Conservation (phyloP, 2,888 invertebrate species). For the Unio pictorum region DNA sequence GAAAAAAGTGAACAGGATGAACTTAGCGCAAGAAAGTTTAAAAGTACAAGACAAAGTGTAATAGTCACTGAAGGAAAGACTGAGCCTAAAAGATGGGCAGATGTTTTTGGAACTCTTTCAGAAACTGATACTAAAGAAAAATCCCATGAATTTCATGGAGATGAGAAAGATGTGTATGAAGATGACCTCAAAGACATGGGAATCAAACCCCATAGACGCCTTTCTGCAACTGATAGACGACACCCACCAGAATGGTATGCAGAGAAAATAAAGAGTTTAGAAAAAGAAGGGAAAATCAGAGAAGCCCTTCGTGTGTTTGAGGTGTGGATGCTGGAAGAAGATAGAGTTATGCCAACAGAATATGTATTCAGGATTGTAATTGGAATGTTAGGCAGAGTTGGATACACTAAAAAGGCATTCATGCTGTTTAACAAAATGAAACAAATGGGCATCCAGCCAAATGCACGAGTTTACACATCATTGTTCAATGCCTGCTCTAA, state of each 20-base stretch:
- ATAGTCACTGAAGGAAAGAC: too few species aligned
- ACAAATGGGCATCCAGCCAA: conserved; percentile 79
- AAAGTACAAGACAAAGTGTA: too few species aligned
- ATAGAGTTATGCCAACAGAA: conserved; percentile 83
- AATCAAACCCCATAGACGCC: conserved; percentile 27
- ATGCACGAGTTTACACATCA: conserved; percentile 85
- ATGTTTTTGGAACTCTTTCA: too few species aligned
- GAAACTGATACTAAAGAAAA: too few species aligned
- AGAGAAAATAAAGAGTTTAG: conserved; percentile 50
- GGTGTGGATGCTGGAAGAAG: conserved; percentile 81
- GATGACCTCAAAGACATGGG: conserved; percentile 2
- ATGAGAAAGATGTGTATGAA: conserved; percentile 2
- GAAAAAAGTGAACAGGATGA: too few species aligned
- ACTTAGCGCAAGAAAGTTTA: too few species aligned
- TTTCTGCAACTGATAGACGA: conserved; percentile 30
- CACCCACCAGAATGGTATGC: conserved; percentile 59
- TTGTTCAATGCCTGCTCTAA: conserved; percentile 92
- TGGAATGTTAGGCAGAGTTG: conserved; percentile 85
- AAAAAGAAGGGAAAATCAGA: conserved; percentile 63
- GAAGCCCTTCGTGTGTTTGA: conserved; percentile 87
- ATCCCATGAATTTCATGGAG: too few species aligned
- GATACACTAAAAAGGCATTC: conserved; percentile 90
- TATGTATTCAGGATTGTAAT: conserved; percentile 89
- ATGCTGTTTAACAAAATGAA: conserved; percentile 88
- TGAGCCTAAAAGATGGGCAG: too few species aligned